These are phyloP conservation scores for Crax fasciolata DNA, from an alignment of 2,797 vertebrate species.

Conservation along the genomic window DNA sequence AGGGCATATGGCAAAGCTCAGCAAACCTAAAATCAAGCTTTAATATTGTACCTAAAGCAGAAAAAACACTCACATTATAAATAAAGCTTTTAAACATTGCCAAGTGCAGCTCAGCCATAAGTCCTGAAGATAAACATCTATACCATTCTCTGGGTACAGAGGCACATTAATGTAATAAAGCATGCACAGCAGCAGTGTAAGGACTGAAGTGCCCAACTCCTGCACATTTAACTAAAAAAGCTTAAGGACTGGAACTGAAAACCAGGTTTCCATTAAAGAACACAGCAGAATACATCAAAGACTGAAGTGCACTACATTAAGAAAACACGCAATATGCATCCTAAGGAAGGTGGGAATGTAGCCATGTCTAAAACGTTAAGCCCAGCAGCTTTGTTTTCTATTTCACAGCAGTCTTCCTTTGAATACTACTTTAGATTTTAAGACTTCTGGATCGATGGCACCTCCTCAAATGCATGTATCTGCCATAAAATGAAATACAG, in stretches of 20 bases:
- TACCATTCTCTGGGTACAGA: background rate
- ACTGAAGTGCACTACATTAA: background rate
- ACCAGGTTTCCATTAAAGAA: background rate
- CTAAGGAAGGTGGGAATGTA: background rate
- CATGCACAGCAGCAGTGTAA: background rate
- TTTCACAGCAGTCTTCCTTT: background rate
- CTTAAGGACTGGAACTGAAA: background rate
- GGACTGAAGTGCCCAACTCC: background rate
- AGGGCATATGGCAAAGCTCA: background rate
- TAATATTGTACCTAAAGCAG: background rate
- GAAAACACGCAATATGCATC: background rate
- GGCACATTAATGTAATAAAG: background rate
- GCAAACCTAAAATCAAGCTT: background rate
- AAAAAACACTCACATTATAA: background rate
- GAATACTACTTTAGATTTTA: background rate
- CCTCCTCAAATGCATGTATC: rapidly evolving
- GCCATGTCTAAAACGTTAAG: background rate
- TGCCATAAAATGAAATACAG: background rate
- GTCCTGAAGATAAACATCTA: background rate
- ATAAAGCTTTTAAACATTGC: background rate
- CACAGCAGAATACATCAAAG: background rate
- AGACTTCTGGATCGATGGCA: background rate
- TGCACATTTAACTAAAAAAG: background rate
- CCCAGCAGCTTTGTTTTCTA: background rate
- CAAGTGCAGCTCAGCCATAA: background rate